Evolutionary conservation across 2,113 vertebrate genomes (phyloP), one percentile per base, ranked within the genome.

Genomic region (Rutilus rutilus): DNA sequence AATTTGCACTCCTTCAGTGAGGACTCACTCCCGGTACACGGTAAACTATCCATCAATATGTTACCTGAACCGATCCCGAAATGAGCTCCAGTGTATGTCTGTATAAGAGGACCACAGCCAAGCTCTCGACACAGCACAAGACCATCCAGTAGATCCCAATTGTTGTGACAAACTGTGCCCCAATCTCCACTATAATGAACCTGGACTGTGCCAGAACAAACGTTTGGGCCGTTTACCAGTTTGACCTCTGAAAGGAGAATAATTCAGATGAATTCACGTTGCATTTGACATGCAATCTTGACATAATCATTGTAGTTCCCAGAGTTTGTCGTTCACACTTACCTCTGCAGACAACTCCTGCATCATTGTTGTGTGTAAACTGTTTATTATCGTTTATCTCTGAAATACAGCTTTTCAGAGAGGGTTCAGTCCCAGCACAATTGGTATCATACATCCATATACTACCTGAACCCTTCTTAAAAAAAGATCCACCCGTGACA

Each of bases 301-400:
- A 69, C 62, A 2, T 65, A 65, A 65, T 17, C 12, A 27, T 27
- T 33, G 15, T 33, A 65, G 27, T 42, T 71, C 3, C 3, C 4
- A 4, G 6, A 67, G 69, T 23, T 47, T 45, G 23, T 45, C 0
- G 2, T 17, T 47, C 21, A 14, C 21, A 45, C 23, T 50, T 47
- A 65, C 78, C 78, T 81, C 78, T 64, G 15, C 78, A 81, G 36
- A 64, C 6, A 14, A 81, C 60, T 21, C 78, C 78, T 30, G 78
- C 78, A 2, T 81, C 78, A 30, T 42, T 21, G 36, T 27, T 27
- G 36, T 81, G 78, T 2, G 11, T 33, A 59, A 81, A 8, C 25
- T 0, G 2, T 47, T 1, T 25, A 21, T 0, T 8, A 0, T 21
- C 0, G 14, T 17, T 64, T 15, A 12, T 17, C 14, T 0, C 39